Evolutionary conservation across 2,888 invertebrate species (phyloP).

Genomic region (Agapetus fuscipes): DNA sequence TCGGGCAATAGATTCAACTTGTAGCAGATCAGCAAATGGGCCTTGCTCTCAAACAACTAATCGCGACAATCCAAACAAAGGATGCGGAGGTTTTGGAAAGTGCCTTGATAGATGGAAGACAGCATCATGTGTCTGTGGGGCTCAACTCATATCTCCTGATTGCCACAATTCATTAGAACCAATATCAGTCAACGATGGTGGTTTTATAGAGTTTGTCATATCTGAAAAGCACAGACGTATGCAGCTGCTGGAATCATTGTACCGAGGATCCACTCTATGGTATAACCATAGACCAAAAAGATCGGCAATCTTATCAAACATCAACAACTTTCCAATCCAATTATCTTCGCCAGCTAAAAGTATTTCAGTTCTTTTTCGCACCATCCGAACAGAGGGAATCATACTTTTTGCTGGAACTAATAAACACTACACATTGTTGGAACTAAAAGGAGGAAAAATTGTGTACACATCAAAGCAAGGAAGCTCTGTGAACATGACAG

Average conservation of each 20-base stretch:
- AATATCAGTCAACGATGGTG: constrained; percentile 67
- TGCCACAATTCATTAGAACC: constrained; percentile 72
- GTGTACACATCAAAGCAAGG: constrained; percentile 73
- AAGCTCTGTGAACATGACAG: constrained; percentile 73
- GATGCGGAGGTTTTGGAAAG: constrained; percentile 53
- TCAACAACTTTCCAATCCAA: constrained; percentile 22
- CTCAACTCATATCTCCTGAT: constrained; percentile 61
- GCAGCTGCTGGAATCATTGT: constrained; percentile 73
- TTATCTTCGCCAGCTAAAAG: constrained; percentile 54
- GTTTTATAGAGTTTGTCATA: constrained; percentile 66
- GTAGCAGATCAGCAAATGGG: constrained; percentile 58
- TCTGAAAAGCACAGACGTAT: constrained; percentile 80
- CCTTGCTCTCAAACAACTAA: constrained; percentile 44
- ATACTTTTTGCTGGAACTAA: constrained; percentile 82
- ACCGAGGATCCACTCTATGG: constrained; percentile 66
- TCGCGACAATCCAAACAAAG: constrained; percentile 35
- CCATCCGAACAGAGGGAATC: constrained; percentile 66
- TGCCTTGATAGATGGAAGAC: constrained; percentile 83
- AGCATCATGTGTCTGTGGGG: constrained; percentile 62
- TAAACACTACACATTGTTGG: constrained; percentile 76
- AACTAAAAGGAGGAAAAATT: constrained; percentile 66
- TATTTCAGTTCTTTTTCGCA: constrained; percentile 72
- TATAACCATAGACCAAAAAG: constrained; percentile 33
- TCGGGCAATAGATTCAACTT: constrained; percentile 64
- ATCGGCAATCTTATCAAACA: constrained; percentile 25